Conservation (phyloP, 2,113 vertebrate genomes). For the Suncus etruscus region DNA sequence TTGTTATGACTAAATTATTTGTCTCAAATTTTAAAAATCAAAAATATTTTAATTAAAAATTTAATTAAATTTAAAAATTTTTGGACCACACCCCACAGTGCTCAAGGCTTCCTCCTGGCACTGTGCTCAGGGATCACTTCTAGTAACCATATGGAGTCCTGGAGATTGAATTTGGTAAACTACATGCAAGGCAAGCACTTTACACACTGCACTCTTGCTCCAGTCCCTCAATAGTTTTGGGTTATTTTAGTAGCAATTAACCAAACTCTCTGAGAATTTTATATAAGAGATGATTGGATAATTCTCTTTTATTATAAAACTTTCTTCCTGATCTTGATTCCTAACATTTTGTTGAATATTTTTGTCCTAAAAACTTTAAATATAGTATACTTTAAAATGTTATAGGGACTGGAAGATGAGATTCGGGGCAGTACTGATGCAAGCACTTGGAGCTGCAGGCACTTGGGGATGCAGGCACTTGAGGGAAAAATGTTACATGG, state of each 20-base stretch:
- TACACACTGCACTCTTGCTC: no score
- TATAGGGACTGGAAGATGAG: background rate
- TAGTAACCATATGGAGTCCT: no score
- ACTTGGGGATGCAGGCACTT: no score
- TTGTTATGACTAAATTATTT: background rate
- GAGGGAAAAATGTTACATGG: background rate
- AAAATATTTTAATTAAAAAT: no score
- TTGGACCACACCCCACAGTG: background rate
- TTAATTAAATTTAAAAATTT: background rate
- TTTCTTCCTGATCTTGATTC: background rate
- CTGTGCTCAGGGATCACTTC: no score
- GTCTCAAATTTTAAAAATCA: no score
- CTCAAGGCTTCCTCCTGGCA: no score
- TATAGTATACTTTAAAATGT: background rate
- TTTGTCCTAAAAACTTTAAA: slow-evolving; percentile 50
- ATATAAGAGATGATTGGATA: background rate
- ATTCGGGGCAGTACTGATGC: no score
- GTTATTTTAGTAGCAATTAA: slow-evolving; percentile 15
- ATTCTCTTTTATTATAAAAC: background rate
- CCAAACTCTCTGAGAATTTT: slow-evolving; percentile 23
- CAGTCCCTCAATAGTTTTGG: background rate
- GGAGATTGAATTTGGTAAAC: no score
- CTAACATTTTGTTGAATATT: slow-evolving; percentile 44
- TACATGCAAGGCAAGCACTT: no score
- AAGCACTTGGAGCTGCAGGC: no score